Percentiles rank a stretch among this genome's conserved stretches.
Conservation (phyloP, 2,888 invertebrate genomes). For the Bombyx huttoni region DNA sequence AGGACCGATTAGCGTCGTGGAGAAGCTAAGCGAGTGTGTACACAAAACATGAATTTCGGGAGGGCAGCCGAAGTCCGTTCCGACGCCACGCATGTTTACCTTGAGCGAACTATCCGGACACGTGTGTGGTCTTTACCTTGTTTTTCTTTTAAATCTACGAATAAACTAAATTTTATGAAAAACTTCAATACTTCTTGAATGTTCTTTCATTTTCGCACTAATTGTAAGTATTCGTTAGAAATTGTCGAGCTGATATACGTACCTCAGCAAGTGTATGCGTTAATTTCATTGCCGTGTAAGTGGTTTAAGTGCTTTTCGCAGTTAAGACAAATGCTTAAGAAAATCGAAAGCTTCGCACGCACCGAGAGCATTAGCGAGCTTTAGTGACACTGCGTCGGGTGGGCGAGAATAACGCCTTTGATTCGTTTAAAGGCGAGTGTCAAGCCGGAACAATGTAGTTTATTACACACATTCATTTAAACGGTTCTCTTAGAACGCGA, state of each 20-base stretch:
- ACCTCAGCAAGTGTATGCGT: background rate
- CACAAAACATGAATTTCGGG: slow-evolving; percentile 35
- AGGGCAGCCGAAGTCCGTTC: slow-evolving; percentile 31
- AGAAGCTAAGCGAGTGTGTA: slow-evolving; percentile 43
- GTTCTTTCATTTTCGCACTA: too few relatives aligned
- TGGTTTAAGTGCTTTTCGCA: slow-evolving; percentile 47
- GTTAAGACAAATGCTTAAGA: slow-evolving; percentile 41
- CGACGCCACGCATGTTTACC: slow-evolving; percentile 50
- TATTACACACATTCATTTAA: slow-evolving; percentile 53
- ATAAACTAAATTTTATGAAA: too few relatives aligned
- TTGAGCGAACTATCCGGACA: slow-evolving; percentile 38
- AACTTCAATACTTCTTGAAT: too few relatives aligned
- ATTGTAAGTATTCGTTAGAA: too few relatives aligned
- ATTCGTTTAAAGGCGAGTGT: slow-evolving; percentile 39
- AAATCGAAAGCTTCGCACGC: slow-evolving; percentile 32
- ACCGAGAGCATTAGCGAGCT: slow-evolving; percentile 34
- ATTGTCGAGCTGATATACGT: too few relatives aligned
- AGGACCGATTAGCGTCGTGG: slow-evolving; percentile 49
- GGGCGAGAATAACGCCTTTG: slow-evolving; percentile 29
- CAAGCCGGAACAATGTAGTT: slow-evolving; percentile 38
- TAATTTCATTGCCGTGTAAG: slow-evolving; percentile 7
- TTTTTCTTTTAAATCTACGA: slow-evolving; percentile 9
- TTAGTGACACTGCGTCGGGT: slow-evolving; percentile 28
- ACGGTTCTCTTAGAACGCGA: slow-evolving; percentile 31
- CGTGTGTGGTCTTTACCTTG: slow-evolving; percentile 51